Base-by-base conservation (phyloP, 2,113 vertebrate genomes). In the Illadopsis cleaveri region DNA sequence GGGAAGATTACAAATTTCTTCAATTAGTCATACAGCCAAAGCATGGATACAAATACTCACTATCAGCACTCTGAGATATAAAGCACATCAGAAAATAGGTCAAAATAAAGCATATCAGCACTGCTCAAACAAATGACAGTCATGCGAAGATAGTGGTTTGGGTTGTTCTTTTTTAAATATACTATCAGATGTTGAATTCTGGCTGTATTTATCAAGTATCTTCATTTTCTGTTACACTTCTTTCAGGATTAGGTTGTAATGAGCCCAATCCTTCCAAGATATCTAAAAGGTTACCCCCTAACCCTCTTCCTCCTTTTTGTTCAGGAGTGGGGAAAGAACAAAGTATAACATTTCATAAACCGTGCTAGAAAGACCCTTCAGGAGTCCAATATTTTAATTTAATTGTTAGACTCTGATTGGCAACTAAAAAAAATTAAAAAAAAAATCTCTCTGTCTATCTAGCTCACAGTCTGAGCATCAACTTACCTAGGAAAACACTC, bases 21-120 rank as follows among this genome's bases (percentile, higher is more conserved):
- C 95, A 96, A 96, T 97, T 97, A 97, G 95, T 97, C 93, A 97
- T 89, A 96, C 60, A 94, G 78, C 48, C 78, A 95, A 96, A 96
- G 21, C 83, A 60, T 90, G 96, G 96, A 96, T 93, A 68, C 75
- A 95, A 94, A 96, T 75, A 92, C 14, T 93, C 86, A 44, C 62
- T 80, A 95, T 95, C 91, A 93, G 69, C 61, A 27, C 33, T 54
- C 54, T 50, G 76, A 89, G 89, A 89, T 8, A 77, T 22, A 92
- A 91, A 79, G 45, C 53, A 64, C 62, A 86, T 48, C 48, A 76
- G 83, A 94, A 96, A 95, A 90, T 93, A 94, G 95, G 95, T 95
- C 94, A 95, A 70, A 95, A 89, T 76, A 62, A 93, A 95, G 33
- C 15, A 16, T 69, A 72, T 66, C 78, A 82, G 47, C 20, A 31